Evolutionary conservation across 2,797 vertebrate species (phyloP).

Genomic region (Xerus rutilus): DNA sequence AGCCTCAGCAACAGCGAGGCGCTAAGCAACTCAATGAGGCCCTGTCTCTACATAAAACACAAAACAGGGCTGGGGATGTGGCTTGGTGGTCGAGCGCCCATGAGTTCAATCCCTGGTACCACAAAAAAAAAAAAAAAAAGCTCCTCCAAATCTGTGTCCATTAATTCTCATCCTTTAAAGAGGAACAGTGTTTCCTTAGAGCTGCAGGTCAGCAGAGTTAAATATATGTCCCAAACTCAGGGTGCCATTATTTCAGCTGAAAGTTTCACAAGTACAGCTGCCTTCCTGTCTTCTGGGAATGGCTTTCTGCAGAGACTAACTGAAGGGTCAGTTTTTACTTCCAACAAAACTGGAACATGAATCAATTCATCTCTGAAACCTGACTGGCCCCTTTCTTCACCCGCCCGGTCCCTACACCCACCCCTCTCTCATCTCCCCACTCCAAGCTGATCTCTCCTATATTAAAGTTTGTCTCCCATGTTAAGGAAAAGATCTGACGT

Average conservation of each 20-base stretch:
- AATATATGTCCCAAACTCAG: not conserved
- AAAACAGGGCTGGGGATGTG: too few relatives aligned
- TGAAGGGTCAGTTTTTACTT: not conserved
- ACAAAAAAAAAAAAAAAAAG: too few relatives aligned
- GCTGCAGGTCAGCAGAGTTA: not conserved
- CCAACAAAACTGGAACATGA: not conserved
- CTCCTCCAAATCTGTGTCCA: not conserved
- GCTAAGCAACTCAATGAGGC: too few relatives aligned
- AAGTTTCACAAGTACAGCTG: not conserved
- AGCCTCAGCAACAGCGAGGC: too few relatives aligned
- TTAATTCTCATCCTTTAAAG: not conserved
- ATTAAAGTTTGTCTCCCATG: not conserved
- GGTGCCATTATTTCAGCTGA: not conserved
- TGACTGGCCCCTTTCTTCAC: not conserved
- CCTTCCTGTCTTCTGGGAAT: not conserved
- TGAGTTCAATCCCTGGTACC: too few relatives aligned
- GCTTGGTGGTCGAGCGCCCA: too few relatives aligned
- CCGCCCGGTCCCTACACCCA: too few relatives aligned
- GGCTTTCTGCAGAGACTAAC: too few relatives aligned
- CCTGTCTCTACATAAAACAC: too few relatives aligned
- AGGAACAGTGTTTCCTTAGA: not conserved
- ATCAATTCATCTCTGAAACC: not conserved
- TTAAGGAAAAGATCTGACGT: not conserved
- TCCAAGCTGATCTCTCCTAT: not conserved
- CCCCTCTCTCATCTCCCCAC: not conserved